phyloP scores from a whole-genome alignment of 2,797 vertebrate species.

The Toxotes lorentzi region DNA sequence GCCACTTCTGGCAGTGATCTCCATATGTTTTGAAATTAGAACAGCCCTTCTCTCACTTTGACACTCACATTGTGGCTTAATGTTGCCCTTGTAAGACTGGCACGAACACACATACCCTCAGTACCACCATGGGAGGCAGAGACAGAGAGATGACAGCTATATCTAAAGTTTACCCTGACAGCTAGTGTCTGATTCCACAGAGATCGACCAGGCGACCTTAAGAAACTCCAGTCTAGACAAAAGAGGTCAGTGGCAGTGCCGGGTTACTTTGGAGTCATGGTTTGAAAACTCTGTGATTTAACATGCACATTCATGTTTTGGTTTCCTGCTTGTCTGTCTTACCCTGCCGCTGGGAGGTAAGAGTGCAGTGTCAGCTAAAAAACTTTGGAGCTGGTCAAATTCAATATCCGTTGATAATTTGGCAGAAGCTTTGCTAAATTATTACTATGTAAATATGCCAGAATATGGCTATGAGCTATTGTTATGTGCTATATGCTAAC shows the following conservation, averaged over 20 bases:
- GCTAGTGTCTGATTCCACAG: slow-evolving; percentile 55
- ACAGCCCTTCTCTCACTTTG: slow-evolving; percentile 58
- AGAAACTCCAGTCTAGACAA: slow-evolving; percentile 61
- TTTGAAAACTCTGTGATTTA: slow-evolving; percentile 42
- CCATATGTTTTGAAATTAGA: slow-evolving; percentile 64
- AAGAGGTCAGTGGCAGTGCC: slow-evolving; percentile 48
- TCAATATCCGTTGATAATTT: not conserved
- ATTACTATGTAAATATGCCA: not conserved
- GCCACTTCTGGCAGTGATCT: slow-evolving; percentile 70
- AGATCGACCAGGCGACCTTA: slow-evolving; percentile 60
- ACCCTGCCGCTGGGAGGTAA: slow-evolving; percentile 1
- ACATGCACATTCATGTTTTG: slow-evolving; percentile 30
- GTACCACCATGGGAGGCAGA: slow-evolving; percentile 66
- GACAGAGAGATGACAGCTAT: slow-evolving; percentile 75
- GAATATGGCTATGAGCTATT: not conserved
- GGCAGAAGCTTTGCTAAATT: slow-evolving; percentile 15
- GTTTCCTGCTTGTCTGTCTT: slow-evolving; percentile 18
- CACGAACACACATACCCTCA: slow-evolving; percentile 71
- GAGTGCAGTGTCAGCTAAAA: slow-evolving; percentile 18
- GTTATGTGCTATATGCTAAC: too few relatives aligned
- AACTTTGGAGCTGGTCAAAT: not conserved
- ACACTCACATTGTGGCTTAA: slow-evolving; percentile 58
- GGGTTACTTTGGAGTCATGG: slow-evolving; percentile 46
- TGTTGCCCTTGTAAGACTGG: slow-evolving; percentile 74
- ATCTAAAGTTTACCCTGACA: slow-evolving; percentile 67